Base-by-base conservation (phyloP, 2,113 vertebrate species). In the Neotoma lepida region DNA sequence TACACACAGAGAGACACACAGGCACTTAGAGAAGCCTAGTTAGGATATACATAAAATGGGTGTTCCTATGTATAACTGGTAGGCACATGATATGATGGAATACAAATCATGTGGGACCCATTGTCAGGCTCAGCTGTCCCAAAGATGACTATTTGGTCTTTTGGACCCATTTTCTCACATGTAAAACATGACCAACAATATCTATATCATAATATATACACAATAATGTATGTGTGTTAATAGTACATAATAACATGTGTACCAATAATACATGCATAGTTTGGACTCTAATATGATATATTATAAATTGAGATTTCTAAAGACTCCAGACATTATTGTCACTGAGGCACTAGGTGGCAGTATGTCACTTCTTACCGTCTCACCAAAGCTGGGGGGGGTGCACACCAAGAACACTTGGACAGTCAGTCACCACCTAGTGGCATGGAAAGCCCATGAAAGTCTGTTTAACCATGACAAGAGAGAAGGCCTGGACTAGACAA, bases 341-440 rank as follows among this genome's bases (percentile, higher is more conserved):
- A 46, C 17, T 77, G 2, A 17, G 46, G 17, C 89, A 20, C 95
- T 66, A 96, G 89, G 73, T 86, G 78, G 64, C 89, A 87, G 88
- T 82, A 56, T 20, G 9, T 78, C 58, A 44, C 64, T 39, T 88
- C 77, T 51, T 15, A 30, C 82, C 51, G 74, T 64, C 63, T 71
- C 14, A 44, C 8, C 61, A 35, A 39, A n/a, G 61, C 35, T 1
- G 49, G 4, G 20, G 20, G 20, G 54, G 1, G n/a, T n/a, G n/a
- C n/a, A n/a, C n/a, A 68, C 20, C 35, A 71, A 35, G 24, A 9
- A n/a, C 46, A 13, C 6, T 2, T 74, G 44, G 66, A 56, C 1
- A 35, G 35, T 4, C 0, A 15, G 46, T 5, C 0, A 15, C 33
- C 51, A 76, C 22, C 24, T 15, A 20, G 39, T 28, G 4, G 0